phyloP scores from a whole-genome alignment of 2,888 invertebrate genomes.

The Pollenia labialis region DNA sequence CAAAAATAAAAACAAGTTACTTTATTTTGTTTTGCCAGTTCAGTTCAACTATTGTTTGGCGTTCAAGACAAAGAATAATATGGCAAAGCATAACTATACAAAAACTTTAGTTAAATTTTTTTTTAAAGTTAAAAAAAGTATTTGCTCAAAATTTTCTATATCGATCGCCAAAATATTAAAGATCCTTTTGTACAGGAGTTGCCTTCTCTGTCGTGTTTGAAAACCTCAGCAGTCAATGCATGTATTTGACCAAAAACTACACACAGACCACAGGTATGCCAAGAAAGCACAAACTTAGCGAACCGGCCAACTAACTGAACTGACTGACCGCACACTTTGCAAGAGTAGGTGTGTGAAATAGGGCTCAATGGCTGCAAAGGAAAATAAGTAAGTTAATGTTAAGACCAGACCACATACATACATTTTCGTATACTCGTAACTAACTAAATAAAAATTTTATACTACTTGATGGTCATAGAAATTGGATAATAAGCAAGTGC shows the following conservation, averaged over 20 bases:
- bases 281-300: conserved; percentile 49
- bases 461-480: conserved; percentile 66
- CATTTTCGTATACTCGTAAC: conserved; percentile 19
- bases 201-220: conserved; percentile 1
- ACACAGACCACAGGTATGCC: conserved; percentile 60
- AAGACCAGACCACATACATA: conserved; percentile 14
- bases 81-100: too few species aligned
- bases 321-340: conserved; percentile 72
- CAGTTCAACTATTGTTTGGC: too few species aligned
- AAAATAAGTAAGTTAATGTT: conserved; percentile 14
- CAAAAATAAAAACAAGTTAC: too few species aligned
- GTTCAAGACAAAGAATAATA: too few species aligned
- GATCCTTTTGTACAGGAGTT: background rate
- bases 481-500: conserved; percentile 73
- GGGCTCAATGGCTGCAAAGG: conserved; percentile 62
- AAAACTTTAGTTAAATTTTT: too few species aligned
- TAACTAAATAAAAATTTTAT: conserved; percentile 56
- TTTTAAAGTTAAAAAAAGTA: too few species aligned
- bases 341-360: conserved; percentile 75
- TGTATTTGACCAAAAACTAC: conserved; percentile 23
- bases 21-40: too few species aligned
- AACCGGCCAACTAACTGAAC: conserved; percentile 57
- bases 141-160: too few species aligned
- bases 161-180: background rate
- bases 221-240: background rate